Percentiles rank a stretch among this genome's conserved stretches.
Evolutionary conservation across 1,140 invertebrate species (phyloP).

Genomic region (Eurosta solidaginis): DNA sequence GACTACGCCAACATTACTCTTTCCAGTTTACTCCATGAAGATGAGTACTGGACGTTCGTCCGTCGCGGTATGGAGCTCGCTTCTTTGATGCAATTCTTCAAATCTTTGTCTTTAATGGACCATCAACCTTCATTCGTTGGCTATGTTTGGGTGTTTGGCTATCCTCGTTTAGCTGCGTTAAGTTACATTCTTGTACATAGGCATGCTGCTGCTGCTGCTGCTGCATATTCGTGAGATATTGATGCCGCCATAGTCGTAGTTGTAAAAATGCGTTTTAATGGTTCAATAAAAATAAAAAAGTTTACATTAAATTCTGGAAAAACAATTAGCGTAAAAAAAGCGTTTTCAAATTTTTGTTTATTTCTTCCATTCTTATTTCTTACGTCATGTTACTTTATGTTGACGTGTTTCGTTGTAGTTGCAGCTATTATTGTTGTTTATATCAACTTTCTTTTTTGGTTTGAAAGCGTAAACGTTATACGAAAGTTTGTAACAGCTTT

Average conservation of each 20-base stretch:
- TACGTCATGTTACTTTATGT: neutral
- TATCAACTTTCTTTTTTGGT: neutral
- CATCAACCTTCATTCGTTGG: slow-evolving; percentile 45
- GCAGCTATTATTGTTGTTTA: neutral
- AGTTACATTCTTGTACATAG: neutral
- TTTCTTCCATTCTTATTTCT: neutral
- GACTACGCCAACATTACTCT: neutral
- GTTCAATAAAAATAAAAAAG: slow-evolving; percentile 58
- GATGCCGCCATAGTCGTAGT: slow-evolving; percentile 34
- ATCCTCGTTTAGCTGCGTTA: neutral
- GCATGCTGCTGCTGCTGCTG: neutral
- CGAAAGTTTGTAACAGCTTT: neutral
- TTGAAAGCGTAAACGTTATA: too few species aligned
- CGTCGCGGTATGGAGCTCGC: neutral
- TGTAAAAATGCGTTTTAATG: slow-evolving; percentile 60
- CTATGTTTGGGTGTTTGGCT: neutral
- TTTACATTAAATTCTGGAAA: slow-evolving; percentile 48
- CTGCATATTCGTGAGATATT: too few species aligned
- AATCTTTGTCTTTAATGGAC: slow-evolving; percentile 60
- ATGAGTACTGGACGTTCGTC: neutral
- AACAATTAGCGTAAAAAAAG: slow-evolving; percentile 38
- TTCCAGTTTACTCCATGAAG: neutral
- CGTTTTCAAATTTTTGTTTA: slow-evolving; percentile 27
- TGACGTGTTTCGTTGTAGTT: neutral
- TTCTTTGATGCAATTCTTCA: slow-evolving; percentile 44